These are phyloP conservation scores for Eurypyga helias DNA, from an alignment of 2,113 vertebrate genomes.

Conservation along the genomic window DNA sequence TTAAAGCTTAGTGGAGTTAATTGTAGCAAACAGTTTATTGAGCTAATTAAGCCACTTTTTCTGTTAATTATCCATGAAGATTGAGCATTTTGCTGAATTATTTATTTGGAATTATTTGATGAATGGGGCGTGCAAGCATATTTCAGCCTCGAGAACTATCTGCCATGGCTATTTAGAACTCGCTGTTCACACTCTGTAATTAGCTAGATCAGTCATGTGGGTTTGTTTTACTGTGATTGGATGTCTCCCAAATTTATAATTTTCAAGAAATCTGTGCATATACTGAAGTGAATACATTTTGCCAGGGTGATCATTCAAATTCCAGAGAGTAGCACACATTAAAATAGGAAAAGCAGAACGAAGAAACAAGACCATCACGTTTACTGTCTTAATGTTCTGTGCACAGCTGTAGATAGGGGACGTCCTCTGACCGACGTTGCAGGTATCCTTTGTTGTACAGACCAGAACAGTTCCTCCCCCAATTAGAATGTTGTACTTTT, in stretches of 20 bases:
- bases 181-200: conserved; percentile 1
- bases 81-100: not conserved
- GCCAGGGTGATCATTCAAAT: not conserved
- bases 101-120: conserved; percentile 42
- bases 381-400: not conserved
- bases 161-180: not conserved
- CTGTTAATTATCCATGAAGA: not conserved
- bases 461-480: not conserved
- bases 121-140: not conserved
- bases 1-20: not conserved
- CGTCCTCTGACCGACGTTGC: rapidly evolving
- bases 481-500: not conserved
- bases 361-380: not conserved
- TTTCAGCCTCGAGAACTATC: not conserved
- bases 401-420: not conserved
- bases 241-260: not conserved
- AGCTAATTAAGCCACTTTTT: not conserved
- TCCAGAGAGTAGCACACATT: not conserved
- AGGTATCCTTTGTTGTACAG: not conserved
- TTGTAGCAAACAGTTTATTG: conserved; percentile 2
- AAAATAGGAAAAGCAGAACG: not conserved
- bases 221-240: not conserved
- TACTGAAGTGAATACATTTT: not conserved
- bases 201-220: not conserved
- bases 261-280: not conserved